Base-by-base conservation (phyloP, 2,888 invertebrate species). In the Eumerus sabulonum region DNA sequence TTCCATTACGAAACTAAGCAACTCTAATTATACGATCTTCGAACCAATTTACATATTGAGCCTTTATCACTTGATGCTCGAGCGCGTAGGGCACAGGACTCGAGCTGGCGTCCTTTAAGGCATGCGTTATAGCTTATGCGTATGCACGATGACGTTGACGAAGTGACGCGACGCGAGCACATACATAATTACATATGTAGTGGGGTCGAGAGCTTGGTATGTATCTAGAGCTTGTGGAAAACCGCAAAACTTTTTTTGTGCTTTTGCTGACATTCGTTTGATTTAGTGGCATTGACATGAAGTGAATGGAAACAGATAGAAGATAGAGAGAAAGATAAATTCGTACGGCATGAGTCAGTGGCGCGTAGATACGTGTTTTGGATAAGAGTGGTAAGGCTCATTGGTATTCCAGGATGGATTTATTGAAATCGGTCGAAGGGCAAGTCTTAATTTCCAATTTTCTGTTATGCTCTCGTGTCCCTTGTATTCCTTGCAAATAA, bases 331-430 rank as follows among this genome's bases (percentile, higher is more conserved):
- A n/a, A n/a, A 35, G 12, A 44, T 18, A 59, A 57, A 64, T 64
- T 47, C 35, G 16, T 44, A 56, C 27, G 48, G 47, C 48, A 19
- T 12, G 27, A 63, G 12, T 11, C 11, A 27, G 3, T 4, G 27
- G 44, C 42, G 40, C 17, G 19, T 17, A 13, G 16, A 42, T 63
- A 63, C 67, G 67, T 67, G 48, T 19, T 59, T 14, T 40, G 11
- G 12, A n/a, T 40, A 40, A 17, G 38, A 57, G 45, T 66, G 13
- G 60, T 45, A 18, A 13, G 7, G 11, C 76, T 76, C 50, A 72
- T 76, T 76, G 76, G 56, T 71, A 76, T 76, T 76, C 76, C 27
- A 38, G 18, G 53, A 36, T 57, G 60, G 51, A 62, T 67, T 72
- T 57, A 67, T 67, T 67, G 57, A 57, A 54, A 54, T 54, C 48